These are phyloP conservation scores for Alcis repandata DNA, from an alignment of 2,888 invertebrate species.

Conservation along the genomic window DNA sequence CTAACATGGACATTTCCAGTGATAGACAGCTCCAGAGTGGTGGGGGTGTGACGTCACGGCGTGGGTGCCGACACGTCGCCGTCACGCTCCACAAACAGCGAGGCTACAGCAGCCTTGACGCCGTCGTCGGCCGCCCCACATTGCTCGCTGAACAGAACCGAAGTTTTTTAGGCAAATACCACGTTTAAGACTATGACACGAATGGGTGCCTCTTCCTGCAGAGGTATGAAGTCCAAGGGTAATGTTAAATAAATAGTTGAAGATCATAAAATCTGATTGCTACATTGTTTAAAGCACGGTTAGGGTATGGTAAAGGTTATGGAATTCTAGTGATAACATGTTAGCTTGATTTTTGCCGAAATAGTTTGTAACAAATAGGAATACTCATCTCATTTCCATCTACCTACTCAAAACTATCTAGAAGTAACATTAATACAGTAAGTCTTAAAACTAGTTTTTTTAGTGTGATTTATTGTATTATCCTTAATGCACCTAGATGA, in stretches of 20 bases:
- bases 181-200: slow-evolving; percentile 52
- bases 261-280: background rate
- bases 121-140: slow-evolving; percentile 76
- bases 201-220: slow-evolving; percentile 46
- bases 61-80: slow-evolving; percentile 85
- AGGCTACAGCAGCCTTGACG: slow-evolving; percentile 84
- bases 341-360: too few species aligned
- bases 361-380: too few species aligned
- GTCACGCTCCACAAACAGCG: slow-evolving; percentile 86
- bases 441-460: background rate
- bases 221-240: slow-evolving; percentile 25
- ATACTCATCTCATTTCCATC: too few species aligned
- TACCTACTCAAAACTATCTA: too few species aligned
- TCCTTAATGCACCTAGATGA: too few species aligned
- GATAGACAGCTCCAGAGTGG: slow-evolving; percentile 20
- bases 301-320: background rate
- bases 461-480: too few species aligned
- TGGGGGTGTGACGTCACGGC: slow-evolving; percentile 74
- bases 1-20: slow-evolving; percentile 14
- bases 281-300: background rate
- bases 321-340: background rate
- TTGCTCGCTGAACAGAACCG: slow-evolving; percentile 77
- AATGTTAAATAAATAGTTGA: background rate
- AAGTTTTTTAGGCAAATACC: slow-evolving; percentile 72
- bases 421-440: background rate